Evolutionary conservation across 2,888 invertebrate genomes (phyloP).

Genomic region (Limnephilus rhombicus): DNA sequence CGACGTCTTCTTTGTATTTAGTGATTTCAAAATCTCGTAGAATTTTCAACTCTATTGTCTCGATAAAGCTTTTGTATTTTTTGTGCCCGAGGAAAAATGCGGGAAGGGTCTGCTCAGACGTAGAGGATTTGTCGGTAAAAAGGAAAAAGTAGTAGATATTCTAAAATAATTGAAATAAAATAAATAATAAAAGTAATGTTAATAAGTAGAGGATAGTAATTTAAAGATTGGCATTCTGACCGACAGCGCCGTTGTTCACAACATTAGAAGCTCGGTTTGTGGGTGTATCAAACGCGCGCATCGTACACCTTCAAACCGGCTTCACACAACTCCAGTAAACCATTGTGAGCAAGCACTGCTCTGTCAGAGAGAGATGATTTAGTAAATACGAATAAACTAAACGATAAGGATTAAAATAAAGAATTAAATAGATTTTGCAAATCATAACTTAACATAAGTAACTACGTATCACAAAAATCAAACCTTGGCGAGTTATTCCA

Average conservation of each 20-base stretch:
- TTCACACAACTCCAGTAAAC: conserved; percentile 10
- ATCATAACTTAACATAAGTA: conserved; percentile 67
- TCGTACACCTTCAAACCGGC: conserved; percentile 47
- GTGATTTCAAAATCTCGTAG: conserved; percentile 42
- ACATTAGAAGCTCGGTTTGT: conserved; percentile 41
- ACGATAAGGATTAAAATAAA: conserved; percentile 56
- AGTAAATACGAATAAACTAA: conserved; percentile 54
- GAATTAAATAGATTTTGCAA: conserved; percentile 66
- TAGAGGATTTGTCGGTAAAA: conserved; percentile 39
- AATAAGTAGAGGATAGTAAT: conserved; percentile 38
- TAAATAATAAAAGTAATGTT: conserved; percentile 43
- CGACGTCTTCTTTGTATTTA: conserved; percentile 29
- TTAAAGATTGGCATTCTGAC: conserved; percentile 51
- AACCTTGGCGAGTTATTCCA: conserved; percentile 57
- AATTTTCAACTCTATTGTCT: conserved; percentile 41
- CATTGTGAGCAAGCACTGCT: conserved; percentile 10
- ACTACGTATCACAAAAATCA: conserved; percentile 61
- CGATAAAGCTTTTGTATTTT: conserved; percentile 42
- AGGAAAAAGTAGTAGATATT: conserved; percentile 64
- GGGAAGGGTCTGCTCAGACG: conserved; percentile 28
- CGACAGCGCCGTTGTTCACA: conserved; percentile 41
- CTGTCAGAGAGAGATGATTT: conserved; percentile 47
- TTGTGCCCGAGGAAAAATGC: conserved; percentile 17
- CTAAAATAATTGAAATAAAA: conserved; percentile 65
- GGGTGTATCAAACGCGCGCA: conserved; percentile 53